Evolutionary conservation across 1,140 invertebrate genomes (phyloP), one percentile per base, ranked within the genome.

Genomic region (Drosophila arizonae): DNA sequence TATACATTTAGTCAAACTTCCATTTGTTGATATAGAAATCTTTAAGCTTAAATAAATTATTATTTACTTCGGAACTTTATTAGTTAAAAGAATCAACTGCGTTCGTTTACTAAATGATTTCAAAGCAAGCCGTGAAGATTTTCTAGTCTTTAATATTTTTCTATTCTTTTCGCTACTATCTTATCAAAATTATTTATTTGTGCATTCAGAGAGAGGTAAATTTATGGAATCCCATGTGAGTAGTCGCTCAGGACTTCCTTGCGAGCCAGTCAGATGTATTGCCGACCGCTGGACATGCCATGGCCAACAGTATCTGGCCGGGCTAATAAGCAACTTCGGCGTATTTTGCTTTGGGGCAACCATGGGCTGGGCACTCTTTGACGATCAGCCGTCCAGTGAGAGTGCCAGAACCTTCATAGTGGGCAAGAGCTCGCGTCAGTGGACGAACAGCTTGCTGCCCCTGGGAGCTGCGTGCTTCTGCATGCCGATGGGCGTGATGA

Each of bases 311-410:
- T 55, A 36, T 36, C 0, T 55, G 10, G 52, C 52, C 1, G 52
- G 9, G 2, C 0, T 36, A 2, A 66, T 92, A 73, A 91, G 94
- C 11, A 93, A 94, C 3, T 85, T 94, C 2, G 93, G 93, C 1
- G 93, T 94, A 0, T 81, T 95, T n/a, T 92, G 93, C 21, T 92
- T 93, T 13, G 95, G 95, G 6, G 92, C 93, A 36, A 92, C 94
- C 2, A 78, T 96, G 1, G 95, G 93, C 10, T 96, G 95, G 94
- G 93, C 94, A 1, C 94, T 94, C 4, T 93, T 94, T 1, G 94
- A 94, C 3, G 90, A 94, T 33, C 24, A 65, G 41, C 92, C 0
- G 52, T 93, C 26, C 15, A 92, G 21, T 21, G 92, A 92, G 2
- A 56, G 78, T 28, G 87, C 90, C 39, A 69, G 77, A 45, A 1